Conservation (phyloP, 2,888 invertebrate species). For the Ectemnius cavifrons region DNA sequence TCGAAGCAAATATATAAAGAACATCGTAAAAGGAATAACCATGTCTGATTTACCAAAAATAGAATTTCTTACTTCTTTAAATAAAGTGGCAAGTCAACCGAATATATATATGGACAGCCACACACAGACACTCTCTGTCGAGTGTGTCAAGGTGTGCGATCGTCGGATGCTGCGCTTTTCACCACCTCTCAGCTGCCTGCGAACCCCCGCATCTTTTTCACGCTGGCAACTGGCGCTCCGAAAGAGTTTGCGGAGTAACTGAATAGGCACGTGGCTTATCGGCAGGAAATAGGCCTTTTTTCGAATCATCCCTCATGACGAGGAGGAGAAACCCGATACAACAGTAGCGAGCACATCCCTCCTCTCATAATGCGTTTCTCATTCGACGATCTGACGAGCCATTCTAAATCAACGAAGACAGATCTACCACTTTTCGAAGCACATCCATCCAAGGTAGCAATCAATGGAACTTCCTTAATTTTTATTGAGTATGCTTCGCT, state of each 20-base stretch:
- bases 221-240: slow-evolving; percentile 36
- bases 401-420: background rate
- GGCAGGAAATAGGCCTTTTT: slow-evolving; percentile 62
- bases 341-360: background rate
- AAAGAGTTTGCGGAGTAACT: slow-evolving; percentile 63
- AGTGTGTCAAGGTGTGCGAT: background rate
- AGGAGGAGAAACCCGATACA: slow-evolving; percentile 53
- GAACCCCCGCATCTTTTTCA: slow-evolving; percentile 25
- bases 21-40: no score
- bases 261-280: slow-evolving; percentile 64
- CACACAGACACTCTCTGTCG: no score
- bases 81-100: no score
- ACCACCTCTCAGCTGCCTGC: slow-evolving; percentile 37
- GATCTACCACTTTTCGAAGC: background rate
- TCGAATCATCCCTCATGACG: slow-evolving; percentile 36
- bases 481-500: slow-evolving; percentile 21
- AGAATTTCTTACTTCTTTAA: no score
- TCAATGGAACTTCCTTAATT: slow-evolving; percentile 37
- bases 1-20: no score
- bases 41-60: no score
- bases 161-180: background rate
- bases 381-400: no score
- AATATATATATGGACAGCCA: no score
- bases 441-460: background rate
- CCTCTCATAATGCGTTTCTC: no score